Base-by-base conservation (phyloP, 2,797 vertebrate genomes). In the Anniella stebbinsi region DNA sequence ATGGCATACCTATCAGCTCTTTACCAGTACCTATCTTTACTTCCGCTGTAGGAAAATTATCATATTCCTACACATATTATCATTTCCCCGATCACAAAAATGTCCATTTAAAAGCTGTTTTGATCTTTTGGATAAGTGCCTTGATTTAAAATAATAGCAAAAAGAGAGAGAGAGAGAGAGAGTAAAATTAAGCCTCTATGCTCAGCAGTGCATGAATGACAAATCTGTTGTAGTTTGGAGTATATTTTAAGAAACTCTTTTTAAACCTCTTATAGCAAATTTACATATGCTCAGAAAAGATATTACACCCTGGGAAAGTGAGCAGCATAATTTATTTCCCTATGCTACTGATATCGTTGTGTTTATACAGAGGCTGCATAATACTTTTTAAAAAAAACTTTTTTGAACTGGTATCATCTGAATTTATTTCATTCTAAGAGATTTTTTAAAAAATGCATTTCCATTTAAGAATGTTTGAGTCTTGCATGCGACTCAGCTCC, bases 81-180 rank as follows among this genome's bases (percentile, higher is more conserved):
- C 70, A 78, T 92, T 92, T 87, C 57, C 69, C 93, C n/a, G 92
- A 91, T 92, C 91, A 92, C 83, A 93, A 94, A 90, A 96, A 92
- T 93, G 92, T 88, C 91, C 89, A 77, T 86, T 93, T 96, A 93
- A 96, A 95, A 93, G 45, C 38, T 93, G 67, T 92, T 95, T 96
- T 95, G 69, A 95, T 95, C 80, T 95, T 95, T 92, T 87, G 89
- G 91, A 78, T 93, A 96, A 94, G 84, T 87, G 78, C 25, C 86
- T 95, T 96, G 83, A 96, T 96, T 96, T 96, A 94, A 97, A 96
- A 93, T 92, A 95, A 95, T 83, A 89, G 91, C 21, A 93, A 95
- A 93, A 95, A 93, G 95, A 94, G 87, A 51, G 51, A 51, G 9
- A 51, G 9, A 51, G 10, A 11, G 51, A 51, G 51, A 51, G 51